phyloP scores from a whole-genome alignment of 2,113 vertebrate species.

The Cottus gobio region DNA sequence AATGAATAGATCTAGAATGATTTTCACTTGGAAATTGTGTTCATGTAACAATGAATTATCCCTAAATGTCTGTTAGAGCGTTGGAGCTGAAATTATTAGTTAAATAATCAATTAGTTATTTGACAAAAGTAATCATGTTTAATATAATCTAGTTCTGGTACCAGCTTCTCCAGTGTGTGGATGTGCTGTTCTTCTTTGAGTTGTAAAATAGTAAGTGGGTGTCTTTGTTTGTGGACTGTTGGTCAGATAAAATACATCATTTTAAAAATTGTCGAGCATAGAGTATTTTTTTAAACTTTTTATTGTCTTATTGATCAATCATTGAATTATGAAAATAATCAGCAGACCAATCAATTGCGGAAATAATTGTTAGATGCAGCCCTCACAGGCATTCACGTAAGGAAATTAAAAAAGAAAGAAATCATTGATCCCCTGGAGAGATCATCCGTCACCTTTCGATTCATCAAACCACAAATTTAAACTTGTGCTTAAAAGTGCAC shows the following conservation, averaged over 20 bases:
- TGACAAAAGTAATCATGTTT: neutral
- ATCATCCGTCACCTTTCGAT: neutral
- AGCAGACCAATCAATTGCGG: neutral
- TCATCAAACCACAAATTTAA: neutral
- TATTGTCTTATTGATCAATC: neutral
- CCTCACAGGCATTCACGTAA: neutral
- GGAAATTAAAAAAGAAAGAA: constrained; percentile 16
- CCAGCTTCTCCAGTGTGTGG: neutral
- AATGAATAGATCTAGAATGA: neutral
- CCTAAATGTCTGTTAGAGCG: neutral
- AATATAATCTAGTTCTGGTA: too few species aligned
- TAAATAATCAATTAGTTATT: neutral
- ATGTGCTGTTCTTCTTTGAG: neutral
- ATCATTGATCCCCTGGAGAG: neutral
- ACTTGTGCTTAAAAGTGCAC: neutral
- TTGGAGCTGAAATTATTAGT: neutral
- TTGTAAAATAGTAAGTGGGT: neutral
- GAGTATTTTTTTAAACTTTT: neutral
- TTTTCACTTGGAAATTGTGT: neutral
- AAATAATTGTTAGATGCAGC: neutral
- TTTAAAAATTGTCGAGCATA: neutral
- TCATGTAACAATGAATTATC: neutral
- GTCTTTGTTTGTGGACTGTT: too few species aligned
- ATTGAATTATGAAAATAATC: neutral
- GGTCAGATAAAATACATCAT: neutral